phyloP scores from a whole-genome alignment of 2,797 vertebrate genomes.

The Cirrhinus mrigala region DNA sequence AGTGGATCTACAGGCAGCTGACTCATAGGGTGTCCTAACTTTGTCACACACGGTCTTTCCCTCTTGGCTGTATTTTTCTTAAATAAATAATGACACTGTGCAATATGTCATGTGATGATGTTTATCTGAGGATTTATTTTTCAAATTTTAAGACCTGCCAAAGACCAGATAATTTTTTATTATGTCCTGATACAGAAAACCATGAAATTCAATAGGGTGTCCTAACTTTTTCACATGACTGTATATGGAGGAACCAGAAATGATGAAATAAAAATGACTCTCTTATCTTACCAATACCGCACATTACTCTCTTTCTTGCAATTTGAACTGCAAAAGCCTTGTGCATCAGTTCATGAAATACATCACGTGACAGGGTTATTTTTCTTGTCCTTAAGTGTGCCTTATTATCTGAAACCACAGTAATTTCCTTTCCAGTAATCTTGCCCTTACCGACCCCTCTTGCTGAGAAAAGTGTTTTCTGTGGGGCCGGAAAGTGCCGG shows the following conservation, averaged over 20 bases:
- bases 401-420: constrained; percentile 8
- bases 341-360: background rate
- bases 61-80: no score
- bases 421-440: constrained; percentile 6
- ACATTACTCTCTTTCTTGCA: background rate
- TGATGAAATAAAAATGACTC: background rate
- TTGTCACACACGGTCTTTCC: no score
- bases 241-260: background rate
- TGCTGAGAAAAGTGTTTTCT: background rate
- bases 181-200: no score
- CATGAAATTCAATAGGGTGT: no score
- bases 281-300: background rate
- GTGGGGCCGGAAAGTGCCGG: constrained; percentile 16
- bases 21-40: no score
- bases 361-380: background rate
- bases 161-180: no score
- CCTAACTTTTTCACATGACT: no score
- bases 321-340: background rate
- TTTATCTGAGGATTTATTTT: no score
- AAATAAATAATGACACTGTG: no score
- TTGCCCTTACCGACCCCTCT: background rate
- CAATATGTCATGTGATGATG: no score
- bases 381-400: background rate
- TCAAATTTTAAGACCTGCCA: no score
- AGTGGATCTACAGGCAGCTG: no score